Evolutionary conservation across 1,140 invertebrate genomes (phyloP).

Genomic region (Bacillus rossius): DNA sequence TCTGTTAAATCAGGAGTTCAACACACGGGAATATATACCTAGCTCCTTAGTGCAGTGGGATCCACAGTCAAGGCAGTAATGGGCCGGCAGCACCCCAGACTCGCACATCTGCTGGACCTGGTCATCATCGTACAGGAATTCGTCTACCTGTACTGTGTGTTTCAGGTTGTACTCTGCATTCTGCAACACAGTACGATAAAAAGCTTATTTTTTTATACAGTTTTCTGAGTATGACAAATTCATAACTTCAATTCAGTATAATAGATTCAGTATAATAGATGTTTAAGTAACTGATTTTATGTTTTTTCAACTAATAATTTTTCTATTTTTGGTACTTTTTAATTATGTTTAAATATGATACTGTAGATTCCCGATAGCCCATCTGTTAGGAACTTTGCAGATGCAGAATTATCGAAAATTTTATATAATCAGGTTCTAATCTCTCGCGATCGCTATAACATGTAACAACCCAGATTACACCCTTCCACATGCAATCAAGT

Average conservation of each 20-base stretch:
- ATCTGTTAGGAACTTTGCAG: too few species aligned
- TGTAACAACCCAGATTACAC: too few species aligned
- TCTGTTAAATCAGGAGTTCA: too few species aligned
- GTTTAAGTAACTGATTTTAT: neutral
- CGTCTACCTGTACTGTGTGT: slow-evolving; percentile 60
- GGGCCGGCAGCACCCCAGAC: slow-evolving; percentile 51
- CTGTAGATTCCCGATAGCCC: neutral
- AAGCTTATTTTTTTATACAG: too few species aligned
- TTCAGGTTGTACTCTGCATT: slow-evolving; percentile 23
- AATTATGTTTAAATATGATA: neutral
- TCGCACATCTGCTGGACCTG: slow-evolving; percentile 55
- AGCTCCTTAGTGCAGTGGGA: slow-evolving; percentile 52
- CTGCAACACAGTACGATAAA: slow-evolving; percentile 4
- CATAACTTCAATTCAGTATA: neutral
- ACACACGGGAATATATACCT: too few species aligned
- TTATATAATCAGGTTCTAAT: too few species aligned
- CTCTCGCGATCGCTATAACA: too few species aligned
- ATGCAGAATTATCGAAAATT: too few species aligned
- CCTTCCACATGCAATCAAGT: too few species aligned
- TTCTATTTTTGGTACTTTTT: neutral
- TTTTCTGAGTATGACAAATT: too few species aligned
- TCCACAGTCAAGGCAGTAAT: slow-evolving; percentile 59
- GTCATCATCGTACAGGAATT: slow-evolving; percentile 63
- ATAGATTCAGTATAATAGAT: neutral
- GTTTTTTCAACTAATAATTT: neutral